Conservation (phyloP, 2,888 invertebrate genomes). For the Cacoxenus indagator region DNA sequence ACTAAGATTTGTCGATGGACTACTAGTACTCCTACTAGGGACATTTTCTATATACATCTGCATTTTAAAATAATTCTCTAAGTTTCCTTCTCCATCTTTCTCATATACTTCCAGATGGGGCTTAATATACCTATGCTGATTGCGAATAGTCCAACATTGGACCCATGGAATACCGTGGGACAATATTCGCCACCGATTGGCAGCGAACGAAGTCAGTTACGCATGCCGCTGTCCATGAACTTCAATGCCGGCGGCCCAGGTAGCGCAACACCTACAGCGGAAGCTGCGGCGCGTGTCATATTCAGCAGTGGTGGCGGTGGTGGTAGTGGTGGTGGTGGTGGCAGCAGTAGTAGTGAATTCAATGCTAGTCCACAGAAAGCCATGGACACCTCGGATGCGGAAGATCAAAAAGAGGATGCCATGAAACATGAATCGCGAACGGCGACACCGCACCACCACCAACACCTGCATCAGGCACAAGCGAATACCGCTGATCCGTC, state of each 20-base stretch:
- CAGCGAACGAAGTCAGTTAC: conserved; percentile 48
- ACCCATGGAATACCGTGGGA: conserved; percentile 63
- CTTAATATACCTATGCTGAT: conserved; percentile 66
- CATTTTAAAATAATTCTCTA: no score
- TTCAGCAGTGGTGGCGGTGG: conserved; percentile 45
- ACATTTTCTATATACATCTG: no score
- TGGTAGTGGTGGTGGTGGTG: conserved; percentile 44
- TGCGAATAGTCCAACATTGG: conserved; percentile 63
- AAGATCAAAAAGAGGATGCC: conserved; percentile 52
- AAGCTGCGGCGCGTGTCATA: conserved; percentile 24
- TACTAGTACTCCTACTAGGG: no score
- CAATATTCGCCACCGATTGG: conserved; percentile 65
- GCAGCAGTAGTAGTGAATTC: conserved; percentile 65
- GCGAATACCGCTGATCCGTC: conserved; percentile 29
- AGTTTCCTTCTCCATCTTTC: neutral
- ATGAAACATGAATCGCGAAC: conserved; percentile 58
- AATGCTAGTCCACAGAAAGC: conserved; percentile 63
- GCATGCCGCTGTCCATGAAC: conserved; percentile 61
- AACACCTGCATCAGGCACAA: no score
- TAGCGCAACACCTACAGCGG: conserved; percentile 22
- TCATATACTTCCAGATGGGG: conserved; percentile 64
- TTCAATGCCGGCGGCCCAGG: conserved; percentile 39
- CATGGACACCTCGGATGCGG: conserved; percentile 63
- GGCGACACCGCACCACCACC: conserved; percentile 44
- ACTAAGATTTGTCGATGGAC: no score